Evolutionary conservation across 2,888 invertebrate genomes (phyloP), one percentile per base, ranked within the genome.

Genomic region (Hemithea aestivaria): DNA sequence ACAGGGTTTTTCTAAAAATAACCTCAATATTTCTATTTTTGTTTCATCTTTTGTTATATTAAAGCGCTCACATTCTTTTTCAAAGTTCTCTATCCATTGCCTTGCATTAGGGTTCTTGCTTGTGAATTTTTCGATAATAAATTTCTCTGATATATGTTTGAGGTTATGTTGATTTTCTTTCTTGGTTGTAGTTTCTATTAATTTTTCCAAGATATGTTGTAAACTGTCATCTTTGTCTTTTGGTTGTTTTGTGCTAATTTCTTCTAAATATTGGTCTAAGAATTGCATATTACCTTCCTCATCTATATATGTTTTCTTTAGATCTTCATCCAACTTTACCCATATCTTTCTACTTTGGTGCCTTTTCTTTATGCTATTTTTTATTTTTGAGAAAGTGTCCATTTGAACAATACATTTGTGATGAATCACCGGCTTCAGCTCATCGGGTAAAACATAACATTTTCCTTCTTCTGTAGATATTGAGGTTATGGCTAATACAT

Each of bases 1-100:
- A 5, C 16, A 16, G 2, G 16, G 5, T 5, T 16, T 16, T 16
- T 16, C 16, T 16, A 16, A 5, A 16, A 16, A 16, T 16, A 16
- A 5, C 5, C 16, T 16, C 2, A 16, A 16, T 2, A 16, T 16
- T 16, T 16, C 16, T 4, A 16, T 16, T 16, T 16, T 16, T 5
- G 2, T 5, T 16, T 16, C 16, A 2, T 16, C 16, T 16, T 16
- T 16, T 28, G 10, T 10, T 10, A 27, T 27, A n/a, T 27, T 8
- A n/a, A 27, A 27, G n/a, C 26, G 10, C 10, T 10, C 10, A 26
- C 26, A 26, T 26, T 26, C 59, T 22, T 39, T 55, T 40, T 66
- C 55, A 50, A 62, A 63, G n/a, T 27, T 20, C 1, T 51, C 42
- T 1, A 62, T 56, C 61, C 61, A 62, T 6, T 58, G 55, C 1